Evolutionary conservation across 2,888 invertebrate species (phyloP).

Genomic region (Dasysyrphus albostriatus): DNA sequence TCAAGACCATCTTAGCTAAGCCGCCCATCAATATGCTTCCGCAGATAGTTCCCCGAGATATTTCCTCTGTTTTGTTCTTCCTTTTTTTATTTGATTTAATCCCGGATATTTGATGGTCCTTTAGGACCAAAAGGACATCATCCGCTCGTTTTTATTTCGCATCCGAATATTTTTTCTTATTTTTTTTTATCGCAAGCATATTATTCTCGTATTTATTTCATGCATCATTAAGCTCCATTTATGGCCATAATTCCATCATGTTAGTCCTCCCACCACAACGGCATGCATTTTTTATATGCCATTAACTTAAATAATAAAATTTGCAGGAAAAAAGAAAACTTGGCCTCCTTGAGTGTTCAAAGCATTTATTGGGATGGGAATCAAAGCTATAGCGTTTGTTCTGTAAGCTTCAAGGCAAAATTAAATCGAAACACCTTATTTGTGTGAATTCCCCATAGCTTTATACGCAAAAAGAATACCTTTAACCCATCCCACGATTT

Average conservation of each 20-base stretch:
- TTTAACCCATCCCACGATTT: background rate
- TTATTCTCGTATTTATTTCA: conserved; percentile 54
- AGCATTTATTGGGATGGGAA: conserved; percentile 43
- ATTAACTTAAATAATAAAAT: conserved; percentile 55
- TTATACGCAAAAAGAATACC: background rate
- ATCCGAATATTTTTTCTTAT: conserved; percentile 14
- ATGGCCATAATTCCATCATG: conserved; percentile 15
- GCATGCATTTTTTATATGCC: conserved; percentile 23
- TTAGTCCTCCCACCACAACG: background rate
- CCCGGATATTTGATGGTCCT: conserved; percentile 50
- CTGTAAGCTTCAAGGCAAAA: background rate
- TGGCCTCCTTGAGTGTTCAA: conserved; percentile 26
- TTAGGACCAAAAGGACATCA: conserved; percentile 54
- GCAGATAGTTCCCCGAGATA: conserved; percentile 21
- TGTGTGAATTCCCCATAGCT: background rate
- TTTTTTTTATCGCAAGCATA: conserved; percentile 27
- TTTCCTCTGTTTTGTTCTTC: conserved; percentile 20
- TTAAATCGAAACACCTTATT: conserved; percentile 39
- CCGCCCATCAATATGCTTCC: conserved; percentile 53
- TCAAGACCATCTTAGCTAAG: conserved; percentile 55
- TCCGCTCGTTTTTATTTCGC: conserved; percentile 43
- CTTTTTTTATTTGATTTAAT: conserved; percentile 32
- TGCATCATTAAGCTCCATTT: conserved; percentile 53
- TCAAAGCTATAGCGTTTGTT: conserved; percentile 38
- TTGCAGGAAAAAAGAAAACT: conserved; percentile 1